Evolutionary conservation across 2,797 vertebrate genomes (phyloP).

Genomic region (Channa striata): DNA sequence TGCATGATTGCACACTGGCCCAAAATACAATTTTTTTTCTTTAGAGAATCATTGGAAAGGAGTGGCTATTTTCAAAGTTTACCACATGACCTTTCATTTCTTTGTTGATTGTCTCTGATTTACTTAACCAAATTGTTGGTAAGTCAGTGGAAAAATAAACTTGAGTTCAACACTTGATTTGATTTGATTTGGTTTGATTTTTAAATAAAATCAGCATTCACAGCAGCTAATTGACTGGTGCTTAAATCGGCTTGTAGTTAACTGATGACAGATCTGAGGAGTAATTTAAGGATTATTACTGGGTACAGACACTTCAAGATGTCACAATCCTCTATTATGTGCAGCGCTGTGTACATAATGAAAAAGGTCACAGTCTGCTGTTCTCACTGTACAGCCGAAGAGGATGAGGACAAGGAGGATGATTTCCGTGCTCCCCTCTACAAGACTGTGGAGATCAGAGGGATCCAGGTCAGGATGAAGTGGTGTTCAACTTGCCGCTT

Average conservation of each 20-base stretch:
- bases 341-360: not conserved
- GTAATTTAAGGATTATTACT: not conserved
- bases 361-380: not conserved
- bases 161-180: no score
- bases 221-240: not conserved
- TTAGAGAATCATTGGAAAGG: no score
- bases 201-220: no score
- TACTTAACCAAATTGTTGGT: no score
- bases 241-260: not conserved
- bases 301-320: no score
- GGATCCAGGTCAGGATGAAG: conserved; percentile 98
- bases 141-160: no score
- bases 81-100: no score
- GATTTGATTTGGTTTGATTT: not conserved
- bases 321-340: not conserved
- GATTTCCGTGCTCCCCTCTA: conserved; percentile 97
- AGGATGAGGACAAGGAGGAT: conserved; percentile 98
- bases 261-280: not conserved
- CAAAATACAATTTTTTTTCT: no score
- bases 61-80: no score
- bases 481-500: conserved; percentile 98
- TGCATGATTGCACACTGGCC: no score
- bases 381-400: conserved; percentile 86
- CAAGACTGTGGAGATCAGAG: conserved; percentile 97
- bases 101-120: no score